Evolutionary conservation across 1,140 invertebrate genomes (phyloP), one percentile per base, ranked within the genome.

Genomic region (Drosophila kohkoa): DNA sequence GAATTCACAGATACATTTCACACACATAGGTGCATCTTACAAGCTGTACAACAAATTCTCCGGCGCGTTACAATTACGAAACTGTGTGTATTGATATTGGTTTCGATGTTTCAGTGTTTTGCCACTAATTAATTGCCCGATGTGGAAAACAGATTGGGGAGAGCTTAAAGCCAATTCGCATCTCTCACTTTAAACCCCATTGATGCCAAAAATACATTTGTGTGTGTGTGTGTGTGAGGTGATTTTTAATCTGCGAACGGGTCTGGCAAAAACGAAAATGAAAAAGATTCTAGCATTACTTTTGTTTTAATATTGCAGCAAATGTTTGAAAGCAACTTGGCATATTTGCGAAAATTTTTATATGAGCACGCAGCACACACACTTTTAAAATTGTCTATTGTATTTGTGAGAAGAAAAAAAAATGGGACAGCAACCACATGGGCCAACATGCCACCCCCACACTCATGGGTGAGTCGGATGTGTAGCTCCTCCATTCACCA

Each of bases 251-350:
- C 66, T 87, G 71, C 30, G 48, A 32, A 28, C 38, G 10, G 38
- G 2, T 43, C 20, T 58, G 20, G 32, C 15, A 15, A 49, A 58
- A 72, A 64, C 41, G 32, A 15, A 67, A 73, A 59, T 49, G 63
- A 59, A 88, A 71, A 80, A 71, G 76, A 82, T 57, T 80, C 72
- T 82, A 51, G 64, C 71, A 77, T 87, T 82, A 83, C 83, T 87
- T 87, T 88, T 87, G 77, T 87, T 86, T 82, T 88, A 87, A 88
- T 87, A 82, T 77, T 88, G 70, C 69, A 80, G 79, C 65, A 82
- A 87, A 87, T 77, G 57, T 76, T 32, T 82, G 73, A 87, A 80
- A 74, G 80, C 77, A 89, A 57, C 69, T 78, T 83, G 80, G 77
- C 83, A 81, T 89, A 89, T 88, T 80, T 89, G 77, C 51, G 70